Conservation (phyloP, 2,113 vertebrate genomes). For the Lichenostomus cassidix region DNA sequence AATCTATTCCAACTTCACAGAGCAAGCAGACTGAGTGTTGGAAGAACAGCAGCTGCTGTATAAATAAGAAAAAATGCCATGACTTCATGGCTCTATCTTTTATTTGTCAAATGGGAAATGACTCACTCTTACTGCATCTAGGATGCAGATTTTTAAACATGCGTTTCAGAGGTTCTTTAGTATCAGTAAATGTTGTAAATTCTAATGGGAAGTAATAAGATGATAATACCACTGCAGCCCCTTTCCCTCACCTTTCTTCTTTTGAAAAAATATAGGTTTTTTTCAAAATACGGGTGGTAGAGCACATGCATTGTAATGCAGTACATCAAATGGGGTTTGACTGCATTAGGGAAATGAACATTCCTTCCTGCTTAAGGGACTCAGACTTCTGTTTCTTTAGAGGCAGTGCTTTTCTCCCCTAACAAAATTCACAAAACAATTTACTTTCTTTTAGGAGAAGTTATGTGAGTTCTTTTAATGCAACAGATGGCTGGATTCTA, state of each 20-base stretch:
- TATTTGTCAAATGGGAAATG: constrained; percentile 35
- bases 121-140: background rate
- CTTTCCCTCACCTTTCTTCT: background rate
- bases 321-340: background rate
- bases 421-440: background rate
- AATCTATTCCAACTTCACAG: constrained; percentile 11
- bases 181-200: constrained; percentile 1
- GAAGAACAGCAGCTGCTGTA: constrained; percentile 35
- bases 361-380: background rate
- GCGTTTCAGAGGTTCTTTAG: background rate
- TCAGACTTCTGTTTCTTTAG: background rate
- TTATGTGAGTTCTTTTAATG: background rate
- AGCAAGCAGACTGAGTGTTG: background rate
- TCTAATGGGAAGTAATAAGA: background rate
- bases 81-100: constrained; percentile 20
- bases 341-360: background rate
- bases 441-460: background rate
- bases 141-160: background rate
- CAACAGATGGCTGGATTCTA: background rate
- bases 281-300: background rate
- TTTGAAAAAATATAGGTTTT: background rate
- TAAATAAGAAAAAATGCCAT: constrained; percentile 34
- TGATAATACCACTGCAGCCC: background rate
- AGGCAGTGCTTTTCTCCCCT: background rate
- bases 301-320: background rate